Evolutionary conservation across 2,888 invertebrate genomes (phyloP).

Genomic region (Acholoe squamosa): DNA sequence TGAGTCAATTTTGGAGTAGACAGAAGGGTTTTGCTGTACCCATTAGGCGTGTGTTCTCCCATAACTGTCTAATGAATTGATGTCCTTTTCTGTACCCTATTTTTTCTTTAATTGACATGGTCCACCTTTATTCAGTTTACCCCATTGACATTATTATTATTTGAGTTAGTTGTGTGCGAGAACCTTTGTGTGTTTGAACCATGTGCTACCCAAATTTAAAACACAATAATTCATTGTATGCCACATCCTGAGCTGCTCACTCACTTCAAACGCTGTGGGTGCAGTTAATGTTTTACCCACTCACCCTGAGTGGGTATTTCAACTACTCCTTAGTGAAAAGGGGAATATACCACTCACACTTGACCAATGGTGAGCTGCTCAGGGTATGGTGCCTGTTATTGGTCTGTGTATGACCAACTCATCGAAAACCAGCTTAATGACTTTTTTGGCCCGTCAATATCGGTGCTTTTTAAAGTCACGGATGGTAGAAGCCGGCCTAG

Average conservation of each 20-base stretch:
- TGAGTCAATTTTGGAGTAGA: too few species aligned
- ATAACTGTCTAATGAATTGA: not conserved
- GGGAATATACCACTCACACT: too few species aligned
- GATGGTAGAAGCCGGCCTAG: not conserved
- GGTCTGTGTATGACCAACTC: not conserved
- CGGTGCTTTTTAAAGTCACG: not conserved
- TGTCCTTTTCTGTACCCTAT: not conserved
- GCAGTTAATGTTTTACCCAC: too few species aligned
- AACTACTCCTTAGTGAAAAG: too few species aligned
- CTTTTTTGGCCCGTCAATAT: not conserved
- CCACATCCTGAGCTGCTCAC: not conserved
- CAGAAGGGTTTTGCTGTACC: not conserved
- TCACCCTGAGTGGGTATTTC: too few species aligned
- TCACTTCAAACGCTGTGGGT: not conserved
- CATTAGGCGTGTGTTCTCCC: not conserved
- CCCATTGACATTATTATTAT: not conserved
- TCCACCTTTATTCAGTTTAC: not conserved
- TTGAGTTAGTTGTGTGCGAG: slow-evolving; percentile 11
- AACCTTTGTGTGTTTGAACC: not conserved
- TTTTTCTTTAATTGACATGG: not conserved
- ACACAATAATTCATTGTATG: not conserved
- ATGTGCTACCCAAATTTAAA: not conserved
- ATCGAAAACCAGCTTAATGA: not conserved
- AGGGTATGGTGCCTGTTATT: not conserved
- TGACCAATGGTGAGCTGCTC: not conserved